These are phyloP conservation scores for Capitella teleta DNA, from an alignment of 1,140 invertebrate genomes.

Conservation along the genomic window DNA sequence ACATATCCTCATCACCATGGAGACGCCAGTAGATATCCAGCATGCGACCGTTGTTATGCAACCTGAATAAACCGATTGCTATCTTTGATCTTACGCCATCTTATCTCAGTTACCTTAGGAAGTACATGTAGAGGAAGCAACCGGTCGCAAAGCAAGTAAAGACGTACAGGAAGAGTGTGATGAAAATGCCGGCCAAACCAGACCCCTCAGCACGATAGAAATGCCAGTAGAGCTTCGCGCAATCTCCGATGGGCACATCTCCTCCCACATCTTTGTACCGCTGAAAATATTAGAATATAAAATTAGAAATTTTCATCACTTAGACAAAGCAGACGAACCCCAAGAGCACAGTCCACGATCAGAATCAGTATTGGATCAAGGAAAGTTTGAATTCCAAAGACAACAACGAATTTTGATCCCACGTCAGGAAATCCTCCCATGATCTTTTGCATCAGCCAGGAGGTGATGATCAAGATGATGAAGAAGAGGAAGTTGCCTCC, in stretches of 20 bases:
- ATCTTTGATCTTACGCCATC: too few species aligned
- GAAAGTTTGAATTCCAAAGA: slow-evolving; percentile 27
- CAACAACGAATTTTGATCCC: slow-evolving; percentile 31
- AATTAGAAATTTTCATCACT: neutral
- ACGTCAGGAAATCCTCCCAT: slow-evolving; percentile 28
- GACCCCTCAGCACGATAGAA: slow-evolving; percentile 29
- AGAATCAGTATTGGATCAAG: slow-evolving; percentile 28
- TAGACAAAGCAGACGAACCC: slow-evolving; percentile 14
- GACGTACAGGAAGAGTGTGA: slow-evolving; percentile 30
- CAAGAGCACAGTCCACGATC: slow-evolving; percentile 23
- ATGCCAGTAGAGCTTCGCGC: slow-evolving; percentile 34
- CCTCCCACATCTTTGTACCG: slow-evolving; percentile 20
- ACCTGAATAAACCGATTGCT: too few species aligned
- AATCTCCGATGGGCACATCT: slow-evolving; percentile 28
- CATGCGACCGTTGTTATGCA: slow-evolving; percentile 38
- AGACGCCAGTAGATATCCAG: slow-evolving; percentile 37
- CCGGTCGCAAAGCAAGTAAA: slow-evolving; percentile 25
- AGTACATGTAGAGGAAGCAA: slow-evolving; percentile 38
- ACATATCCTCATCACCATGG: slow-evolving; percentile 28
- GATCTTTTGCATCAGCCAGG: slow-evolving; percentile 22
- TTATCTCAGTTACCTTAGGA: slow-evolving; percentile 25
- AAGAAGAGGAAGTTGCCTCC: slow-evolving; percentile 25
- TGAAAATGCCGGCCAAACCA: slow-evolving; percentile 29
- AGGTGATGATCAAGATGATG: slow-evolving; percentile 21
- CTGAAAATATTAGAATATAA: slow-evolving; percentile 14